Conservation (phyloP, 2,797 vertebrate genomes). For the Fringilla coelebs region DNA sequence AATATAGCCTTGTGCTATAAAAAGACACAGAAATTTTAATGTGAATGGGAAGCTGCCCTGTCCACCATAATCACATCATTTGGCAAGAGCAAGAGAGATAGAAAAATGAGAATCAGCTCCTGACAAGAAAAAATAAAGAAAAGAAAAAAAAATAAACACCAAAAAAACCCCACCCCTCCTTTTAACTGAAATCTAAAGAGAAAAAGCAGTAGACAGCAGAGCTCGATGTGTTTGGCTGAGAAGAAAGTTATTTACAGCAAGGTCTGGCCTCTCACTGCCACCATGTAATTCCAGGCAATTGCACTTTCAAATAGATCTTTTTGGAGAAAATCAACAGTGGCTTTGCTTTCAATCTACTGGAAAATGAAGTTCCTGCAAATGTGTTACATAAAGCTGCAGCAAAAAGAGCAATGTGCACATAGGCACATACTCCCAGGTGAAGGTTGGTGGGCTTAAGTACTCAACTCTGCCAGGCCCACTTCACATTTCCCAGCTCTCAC, state of each 20-base stretch:
- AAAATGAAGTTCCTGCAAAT: slow-evolving; percentile 74
- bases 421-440: neutral
- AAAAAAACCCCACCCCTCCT: neutral
- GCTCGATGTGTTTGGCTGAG: slow-evolving; percentile 10
- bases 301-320: slow-evolving; percentile 75
- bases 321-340: slow-evolving; percentile 70
- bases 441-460: neutral
- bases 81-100: neutral
- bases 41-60: neutral
- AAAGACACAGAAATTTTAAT: neutral
- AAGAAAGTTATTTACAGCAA: slow-evolving; percentile 76
- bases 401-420: neutral
- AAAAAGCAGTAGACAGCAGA: neutral
- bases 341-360: slow-evolving; percentile 76
- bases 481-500: neutral
- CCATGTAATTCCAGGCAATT: slow-evolving; percentile 79
- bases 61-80: neutral
- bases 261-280: slow-evolving; percentile 67
- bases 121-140: slow-evolving; percentile 20
- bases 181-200: slow-evolving; percentile 7
- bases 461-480: neutral
- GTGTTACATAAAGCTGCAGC: slow-evolving; percentile 57
- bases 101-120: neutral
- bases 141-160: neutral
- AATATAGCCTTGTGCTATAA: neutral